Conservation (phyloP, 1,140 invertebrate genomes). For the Stenopsyche tienmushanensis region DNA sequence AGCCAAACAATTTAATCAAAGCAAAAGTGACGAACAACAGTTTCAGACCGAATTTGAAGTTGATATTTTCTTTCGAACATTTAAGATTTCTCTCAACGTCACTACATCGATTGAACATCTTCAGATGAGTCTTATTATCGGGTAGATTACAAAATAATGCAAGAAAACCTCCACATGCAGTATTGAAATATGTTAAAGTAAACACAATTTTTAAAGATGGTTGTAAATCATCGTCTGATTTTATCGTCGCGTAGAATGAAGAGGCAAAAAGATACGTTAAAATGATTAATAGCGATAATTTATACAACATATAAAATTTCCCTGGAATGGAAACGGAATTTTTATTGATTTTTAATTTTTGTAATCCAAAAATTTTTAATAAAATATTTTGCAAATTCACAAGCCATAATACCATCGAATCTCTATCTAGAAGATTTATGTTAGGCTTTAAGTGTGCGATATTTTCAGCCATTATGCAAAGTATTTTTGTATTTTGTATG, state of each 20-base stretch:
- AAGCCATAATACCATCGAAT: too few relatives aligned
- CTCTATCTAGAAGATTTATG: too few relatives aligned
- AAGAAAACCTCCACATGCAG: neutral
- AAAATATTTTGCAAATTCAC: neutral
- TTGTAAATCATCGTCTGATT: too few relatives aligned
- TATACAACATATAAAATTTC: neutral
- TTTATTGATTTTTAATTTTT: neutral
- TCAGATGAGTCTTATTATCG: neutral
- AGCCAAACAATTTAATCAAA: neutral
- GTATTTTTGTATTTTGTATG: too few relatives aligned
- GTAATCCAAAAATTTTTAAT: neutral
- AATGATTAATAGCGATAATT: neutral
- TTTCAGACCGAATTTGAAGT: neutral
- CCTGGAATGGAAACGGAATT: neutral
- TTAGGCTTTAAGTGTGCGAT: too few relatives aligned
- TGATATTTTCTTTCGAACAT: neutral
- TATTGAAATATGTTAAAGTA: neutral
- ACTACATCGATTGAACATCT: neutral
- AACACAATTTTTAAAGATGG: neutral
- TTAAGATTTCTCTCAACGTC: neutral
- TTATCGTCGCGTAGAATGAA: too few relatives aligned
- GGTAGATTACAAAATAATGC: neutral
- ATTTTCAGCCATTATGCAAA: too few relatives aligned
- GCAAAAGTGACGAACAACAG: neutral
- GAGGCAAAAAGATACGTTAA: neutral